Percentiles rank a stretch among this genome's conserved stretches.
These are phyloP conservation scores for Smutsia gigantea DNA, from an alignment of 2,797 vertebrate species.

Conservation along the genomic window DNA sequence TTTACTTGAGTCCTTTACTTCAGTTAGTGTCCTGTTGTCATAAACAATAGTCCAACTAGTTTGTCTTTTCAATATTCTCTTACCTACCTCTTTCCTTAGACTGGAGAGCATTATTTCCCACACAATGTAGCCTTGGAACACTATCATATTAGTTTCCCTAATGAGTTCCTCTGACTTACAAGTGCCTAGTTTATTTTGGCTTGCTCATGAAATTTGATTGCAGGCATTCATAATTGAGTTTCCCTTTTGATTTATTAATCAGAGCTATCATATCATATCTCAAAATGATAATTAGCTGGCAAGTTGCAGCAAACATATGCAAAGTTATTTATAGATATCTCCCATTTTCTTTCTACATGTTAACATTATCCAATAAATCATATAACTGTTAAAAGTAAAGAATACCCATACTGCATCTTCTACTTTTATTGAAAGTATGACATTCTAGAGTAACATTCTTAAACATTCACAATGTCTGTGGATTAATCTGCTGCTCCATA, in stretches of 20 bases:
- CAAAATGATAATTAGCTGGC: constrained; percentile 70
- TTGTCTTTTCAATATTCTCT: constrained; percentile 28
- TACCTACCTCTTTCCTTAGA: neutral
- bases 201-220: constrained; percentile 70
- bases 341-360: constrained; percentile 35
- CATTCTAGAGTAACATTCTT: constrained; percentile 50
- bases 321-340: constrained; percentile 63
- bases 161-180: constrained; percentile 68
- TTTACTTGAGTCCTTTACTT: neutral
- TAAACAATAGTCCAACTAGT: neutral
- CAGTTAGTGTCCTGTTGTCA: neutral
- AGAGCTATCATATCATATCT: constrained; percentile 67
- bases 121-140: constrained; percentile 30
- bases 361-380: constrained; percentile 72
- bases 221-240: constrained; percentile 73
- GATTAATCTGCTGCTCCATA: constrained; percentile 25
- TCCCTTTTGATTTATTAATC: constrained; percentile 78
- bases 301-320: constrained; percentile 67
- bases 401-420: constrained; percentile 37
- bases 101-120: neutral
- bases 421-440: constrained; percentile 55
- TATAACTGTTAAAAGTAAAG: constrained; percentile 38
- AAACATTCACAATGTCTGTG: neutral
- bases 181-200: constrained; percentile 63
- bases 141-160: constrained; percentile 48